Percentiles rank a stretch among this genome's conserved stretches.
Evolutionary conservation across 2,888 invertebrate species (phyloP).

Genomic region (Pollenia amentaria): DNA sequence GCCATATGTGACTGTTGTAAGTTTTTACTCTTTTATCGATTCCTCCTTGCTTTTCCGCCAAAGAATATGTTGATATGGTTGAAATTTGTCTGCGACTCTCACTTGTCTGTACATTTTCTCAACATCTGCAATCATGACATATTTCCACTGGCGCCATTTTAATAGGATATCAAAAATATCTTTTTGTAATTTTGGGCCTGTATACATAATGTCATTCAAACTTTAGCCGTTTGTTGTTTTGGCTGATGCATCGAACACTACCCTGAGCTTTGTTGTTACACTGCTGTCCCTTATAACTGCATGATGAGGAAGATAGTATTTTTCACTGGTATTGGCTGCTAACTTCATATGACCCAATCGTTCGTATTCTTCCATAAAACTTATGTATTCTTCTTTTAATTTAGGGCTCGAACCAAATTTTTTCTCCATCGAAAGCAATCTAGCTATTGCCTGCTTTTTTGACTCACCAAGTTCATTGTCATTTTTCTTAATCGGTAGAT

Average conservation of each 20-base stretch:
- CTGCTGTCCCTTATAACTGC: conserved; percentile 35
- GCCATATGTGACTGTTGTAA: conserved; percentile 77
- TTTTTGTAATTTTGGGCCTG: conserved; percentile 77
- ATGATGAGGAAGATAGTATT: conserved; percentile 67
- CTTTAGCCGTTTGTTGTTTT: conserved; percentile 74
- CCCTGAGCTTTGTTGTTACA: conserved; percentile 11
- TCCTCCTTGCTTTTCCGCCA: conserved; percentile 72
- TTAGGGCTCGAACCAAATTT: conserved; percentile 11
- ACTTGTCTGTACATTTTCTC: conserved; percentile 78
- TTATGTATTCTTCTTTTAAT: conserved; percentile 44
- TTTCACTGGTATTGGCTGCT: conserved; percentile 31
- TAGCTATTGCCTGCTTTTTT: conserved; percentile 46
- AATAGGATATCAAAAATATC: conserved; percentile 73
- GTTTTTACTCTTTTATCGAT: conserved; percentile 68
- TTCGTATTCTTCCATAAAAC: conserved; percentile 61
- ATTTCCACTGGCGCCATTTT: conserved; percentile 61
- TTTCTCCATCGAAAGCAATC: conserved; percentile 53
- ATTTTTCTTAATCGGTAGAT: conserved; percentile 46
- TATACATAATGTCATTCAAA: conserved; percentile 71
- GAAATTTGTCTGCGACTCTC: conserved; percentile 70
- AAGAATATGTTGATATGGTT: conserved; percentile 75
- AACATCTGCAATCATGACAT: conserved; percentile 77
- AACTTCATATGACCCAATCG: conserved; percentile 56
- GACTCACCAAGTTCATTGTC: conserved; percentile 29
- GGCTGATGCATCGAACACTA: conserved; percentile 58